Evolutionary conservation across 1,140 invertebrate species (phyloP), one percentile per base, ranked within the genome.

Genomic region (Drosophila bocqueti): DNA sequence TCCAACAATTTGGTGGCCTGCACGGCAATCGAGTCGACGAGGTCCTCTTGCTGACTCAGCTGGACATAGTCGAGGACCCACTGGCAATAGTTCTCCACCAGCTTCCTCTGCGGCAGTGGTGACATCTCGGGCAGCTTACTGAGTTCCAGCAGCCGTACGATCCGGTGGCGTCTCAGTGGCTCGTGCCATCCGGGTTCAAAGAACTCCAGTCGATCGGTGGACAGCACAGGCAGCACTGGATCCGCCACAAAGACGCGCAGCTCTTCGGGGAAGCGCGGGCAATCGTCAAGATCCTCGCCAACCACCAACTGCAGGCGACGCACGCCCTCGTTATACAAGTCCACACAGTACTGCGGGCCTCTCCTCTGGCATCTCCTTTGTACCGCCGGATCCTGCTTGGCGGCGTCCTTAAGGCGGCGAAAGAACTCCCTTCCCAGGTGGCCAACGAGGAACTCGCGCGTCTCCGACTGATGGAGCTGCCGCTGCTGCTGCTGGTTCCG

Each of bases 241-340:
- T 73, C 82, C 54, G 71, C 82, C 54, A 95, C 81, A 73, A 93
- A 94, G 16, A 85, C 75, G 29, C 92, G 93, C 38, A 95, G 93
- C 42, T 95, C 94, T 2, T 93, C 71, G 0, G 95, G 93, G 74
- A 95, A 94, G 73, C 93, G 91, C 0, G 93, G 93, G 45, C 93
- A 93, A 36, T 93, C 80, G 0, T 83, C 86, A 43, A 94, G 83
- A 15, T 94, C 93, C 93, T 96, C 94, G 24, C 94, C 93, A n/a
- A 95, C 91, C 45, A 96, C 94, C 31, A 94, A 83, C n/a, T 93
- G 94, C 21, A 96, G 81, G 74, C 94, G 94, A 54, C 93, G 92
- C 5, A 96, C 94, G 40, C 95, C 95, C 76, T 95, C 94, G 83
- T 96, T 96, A 73, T 96, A 96, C 38, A 96, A 91, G 36, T 94